A percentile compares a stretch with the other conserved stretches of the same genome.
These are phyloP conservation scores for Ctenicera cuprea DNA, from an alignment of 2,888 invertebrate genomes.

Conservation along the genomic window DNA sequence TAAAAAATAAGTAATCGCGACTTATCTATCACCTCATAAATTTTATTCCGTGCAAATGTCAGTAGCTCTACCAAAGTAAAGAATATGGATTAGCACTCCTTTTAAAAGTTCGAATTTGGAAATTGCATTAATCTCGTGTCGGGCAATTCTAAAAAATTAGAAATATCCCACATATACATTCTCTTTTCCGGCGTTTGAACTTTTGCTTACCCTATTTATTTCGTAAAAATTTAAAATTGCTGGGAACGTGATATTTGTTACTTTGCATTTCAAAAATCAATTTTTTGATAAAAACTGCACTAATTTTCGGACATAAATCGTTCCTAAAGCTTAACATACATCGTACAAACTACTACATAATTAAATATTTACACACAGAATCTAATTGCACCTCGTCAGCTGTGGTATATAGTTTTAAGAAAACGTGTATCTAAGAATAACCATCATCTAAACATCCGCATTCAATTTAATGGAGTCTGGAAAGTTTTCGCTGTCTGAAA, in stretches of 20 bases:
- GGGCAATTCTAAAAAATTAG: background rate
- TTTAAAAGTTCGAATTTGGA: background rate
- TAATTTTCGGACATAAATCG: too few species aligned
- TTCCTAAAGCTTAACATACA: too few species aligned
- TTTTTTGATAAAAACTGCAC: too few species aligned
- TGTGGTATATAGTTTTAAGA: background rate
- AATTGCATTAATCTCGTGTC: background rate
- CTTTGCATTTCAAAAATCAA: too few species aligned
- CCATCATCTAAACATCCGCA: constrained; percentile 16
- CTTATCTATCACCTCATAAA: background rate
- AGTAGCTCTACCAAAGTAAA: background rate
- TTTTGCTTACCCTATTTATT: background rate
- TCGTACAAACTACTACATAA: too few species aligned
- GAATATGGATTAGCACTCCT: background rate
- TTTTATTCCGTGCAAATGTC: background rate
- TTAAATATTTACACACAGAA: too few species aligned
- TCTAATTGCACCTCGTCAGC: background rate
- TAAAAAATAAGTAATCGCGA: too few species aligned
- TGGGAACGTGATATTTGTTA: too few species aligned
- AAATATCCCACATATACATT: constrained; percentile 6
- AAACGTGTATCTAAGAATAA: constrained; percentile 9
- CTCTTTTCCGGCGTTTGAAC: background rate
- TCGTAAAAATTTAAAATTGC: too few species aligned
- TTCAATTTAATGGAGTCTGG: constrained; percentile 18
- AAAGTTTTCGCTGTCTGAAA: constrained; percentile 17